Evolutionary conservation across 2,888 invertebrate species (phyloP).

Genomic region (Allygus modestus): DNA sequence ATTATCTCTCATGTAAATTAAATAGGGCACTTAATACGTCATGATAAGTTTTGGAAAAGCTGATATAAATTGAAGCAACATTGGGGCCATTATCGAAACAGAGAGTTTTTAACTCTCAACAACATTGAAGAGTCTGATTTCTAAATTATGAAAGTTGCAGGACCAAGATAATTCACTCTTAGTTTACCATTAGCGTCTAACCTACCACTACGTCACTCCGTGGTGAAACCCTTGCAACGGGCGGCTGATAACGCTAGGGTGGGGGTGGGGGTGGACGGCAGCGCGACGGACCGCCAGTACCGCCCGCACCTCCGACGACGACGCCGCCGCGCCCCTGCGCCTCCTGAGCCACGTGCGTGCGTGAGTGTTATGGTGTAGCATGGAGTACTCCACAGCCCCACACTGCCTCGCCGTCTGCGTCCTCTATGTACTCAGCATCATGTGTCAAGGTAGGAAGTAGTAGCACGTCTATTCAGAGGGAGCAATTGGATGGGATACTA

Average conservation of each 20-base stretch:
- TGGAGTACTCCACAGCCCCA: constrained; percentile 21
- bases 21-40: too few species aligned
- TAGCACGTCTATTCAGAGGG: too few species aligned
- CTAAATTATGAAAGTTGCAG: too few species aligned
- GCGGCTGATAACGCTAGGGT: background rate
- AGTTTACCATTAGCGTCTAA: too few species aligned
- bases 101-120: too few species aligned
- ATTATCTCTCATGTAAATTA: too few species aligned
- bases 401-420: constrained; percentile 30
- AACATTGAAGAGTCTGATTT: too few species aligned
- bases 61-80: too few species aligned
- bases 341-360: constrained; percentile 18
- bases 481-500: too few species aligned
- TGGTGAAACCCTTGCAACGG: background rate
- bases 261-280: background rate
- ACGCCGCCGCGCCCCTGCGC: constrained; percentile 8
- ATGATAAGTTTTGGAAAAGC: too few species aligned
- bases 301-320: background rate
- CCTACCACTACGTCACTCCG: background rate
- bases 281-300: background rate
- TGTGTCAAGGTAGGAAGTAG: constrained; percentile 50
- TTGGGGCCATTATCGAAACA: too few species aligned
- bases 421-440: constrained; percentile 37
- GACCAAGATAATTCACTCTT: too few species aligned
- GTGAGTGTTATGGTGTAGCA: constrained; percentile 48